phyloP scores from a whole-genome alignment of 2,113 vertebrate species.

The Charadrius vociferus region DNA sequence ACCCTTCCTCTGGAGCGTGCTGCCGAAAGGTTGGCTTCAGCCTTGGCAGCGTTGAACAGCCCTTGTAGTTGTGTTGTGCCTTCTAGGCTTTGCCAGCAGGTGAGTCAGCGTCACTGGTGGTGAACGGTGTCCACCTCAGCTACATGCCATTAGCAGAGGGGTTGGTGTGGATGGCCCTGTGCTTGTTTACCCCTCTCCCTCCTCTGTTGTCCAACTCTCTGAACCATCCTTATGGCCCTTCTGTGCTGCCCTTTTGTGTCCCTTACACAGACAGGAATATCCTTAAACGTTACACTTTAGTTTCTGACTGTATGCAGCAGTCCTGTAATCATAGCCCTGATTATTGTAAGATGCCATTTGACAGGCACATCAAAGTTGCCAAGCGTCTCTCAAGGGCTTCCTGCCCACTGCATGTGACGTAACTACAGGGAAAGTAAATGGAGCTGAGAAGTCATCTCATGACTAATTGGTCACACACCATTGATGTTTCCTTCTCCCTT shows the following conservation, averaged over 20 bases:
- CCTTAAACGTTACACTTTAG: not conserved
- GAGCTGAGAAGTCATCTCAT: not conserved
- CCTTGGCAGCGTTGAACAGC: not conserved
- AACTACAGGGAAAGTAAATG: not conserved
- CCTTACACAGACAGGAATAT: not conserved
- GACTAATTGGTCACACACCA: not conserved
- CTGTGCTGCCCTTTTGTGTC: not conserved
- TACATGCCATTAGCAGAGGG: accelerated
- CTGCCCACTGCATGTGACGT: not conserved
- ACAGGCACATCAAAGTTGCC: not conserved
- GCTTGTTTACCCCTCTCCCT: not conserved
- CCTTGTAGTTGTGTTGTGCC: not conserved
- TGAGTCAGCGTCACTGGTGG: not conserved
- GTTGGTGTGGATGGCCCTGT: not conserved
- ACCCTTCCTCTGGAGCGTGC: not conserved
- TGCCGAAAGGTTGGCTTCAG: not conserved
- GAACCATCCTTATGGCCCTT: not conserved
- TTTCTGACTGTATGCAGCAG: not conserved
- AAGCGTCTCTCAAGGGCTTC: not conserved
- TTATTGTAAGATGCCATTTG: not conserved
- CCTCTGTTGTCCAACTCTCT: not conserved
- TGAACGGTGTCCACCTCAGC: not conserved
- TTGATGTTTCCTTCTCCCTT: not conserved
- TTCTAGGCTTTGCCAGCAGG: not conserved
- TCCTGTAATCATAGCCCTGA: not conserved